Evolutionary conservation across 1,140 invertebrate species (phyloP), one percentile per base, ranked within the genome.

Genomic region (Drosophila rhopaloa): DNA sequence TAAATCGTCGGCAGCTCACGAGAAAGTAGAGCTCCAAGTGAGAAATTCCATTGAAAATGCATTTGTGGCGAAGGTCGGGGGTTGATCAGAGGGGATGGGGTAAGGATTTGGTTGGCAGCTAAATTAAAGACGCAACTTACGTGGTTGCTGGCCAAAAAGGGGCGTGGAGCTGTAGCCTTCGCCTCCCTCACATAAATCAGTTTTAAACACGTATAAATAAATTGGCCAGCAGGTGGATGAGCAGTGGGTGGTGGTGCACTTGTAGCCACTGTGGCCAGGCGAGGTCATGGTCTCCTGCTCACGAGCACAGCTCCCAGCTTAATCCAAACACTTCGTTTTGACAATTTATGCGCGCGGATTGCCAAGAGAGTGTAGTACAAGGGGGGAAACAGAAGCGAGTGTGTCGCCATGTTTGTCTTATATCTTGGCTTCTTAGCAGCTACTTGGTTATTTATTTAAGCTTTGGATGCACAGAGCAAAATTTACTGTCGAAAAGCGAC

Each of bases 141-240:
- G 79, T 62, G 47, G 67, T 56, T 79, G 48, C 65, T 38, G 24
- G 58, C 29, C 48, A 53, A 51, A 16, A 29, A 13, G 19, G 51
- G 43, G 37, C n/a, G 54, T 29, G 56, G 54, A 60, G 60, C 77
- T 84, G 71, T 80, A 72, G 61, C 40, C 46, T 44, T 46, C 37
- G 66, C 43, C 37, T 24, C 84, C 80, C 80, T 48, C 62, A 79
- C 84, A 88, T 88, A 88, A 88, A 88, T 88, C 83, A 88, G 83
- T 74, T 88, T 88, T 89, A 89, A 88, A 88, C 89, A 80, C 83
- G 79, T 71, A 83, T 88, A 88, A 88, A 88, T 88, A 88, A 88
- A 88, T 88, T 83, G 76, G 81, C 67, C 72, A 61, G 65, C 59
- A 76, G 75, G 53, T 59, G 59, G 63, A 19, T 32, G 50, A 38